Evolutionary conservation across 2,888 invertebrate species (phyloP).

Genomic region (Thalpophila matura): DNA sequence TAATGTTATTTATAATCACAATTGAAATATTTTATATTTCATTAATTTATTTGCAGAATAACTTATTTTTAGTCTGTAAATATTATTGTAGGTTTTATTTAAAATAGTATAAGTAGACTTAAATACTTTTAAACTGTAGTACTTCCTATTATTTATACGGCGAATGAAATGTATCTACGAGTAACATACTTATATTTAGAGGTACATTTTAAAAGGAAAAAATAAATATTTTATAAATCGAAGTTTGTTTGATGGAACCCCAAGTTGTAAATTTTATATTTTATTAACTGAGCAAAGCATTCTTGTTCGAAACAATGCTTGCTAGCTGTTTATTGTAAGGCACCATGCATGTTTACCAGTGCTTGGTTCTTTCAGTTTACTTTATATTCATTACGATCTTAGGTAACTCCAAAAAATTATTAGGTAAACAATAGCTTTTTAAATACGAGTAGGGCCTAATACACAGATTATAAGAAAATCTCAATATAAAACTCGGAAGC

Average conservation of each 20-base stretch:
- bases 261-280: no score
- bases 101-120: conserved; percentile 6
- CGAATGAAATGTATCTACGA: conserved; percentile 34
- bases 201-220: conserved; percentile 29
- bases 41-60: conserved; percentile 23
- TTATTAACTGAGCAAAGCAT: no score
- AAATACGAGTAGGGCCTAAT: no score
- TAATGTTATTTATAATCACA: background rate
- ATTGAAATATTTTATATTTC: conserved; percentile 7
- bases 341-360: background rate
- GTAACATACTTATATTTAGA: conserved; percentile 9
- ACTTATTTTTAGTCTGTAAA: conserved; percentile 54
- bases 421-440: no score
- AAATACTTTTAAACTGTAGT: conserved; percentile 29
- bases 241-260: no score
- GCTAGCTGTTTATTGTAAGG: conserved; percentile 1
- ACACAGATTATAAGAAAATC: no score
- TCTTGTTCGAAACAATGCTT: background rate
- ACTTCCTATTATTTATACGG: conserved; percentile 48
- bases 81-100: conserved; percentile 50
- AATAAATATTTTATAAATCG: conserved; percentile 32
- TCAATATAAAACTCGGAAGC: no score
- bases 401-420: background rate
- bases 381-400: no score
- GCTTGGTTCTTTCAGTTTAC: no score